Evolutionary conservation across 2,113 vertebrate genomes (phyloP).

Genomic region (Pollimyrus isidori): DNA sequence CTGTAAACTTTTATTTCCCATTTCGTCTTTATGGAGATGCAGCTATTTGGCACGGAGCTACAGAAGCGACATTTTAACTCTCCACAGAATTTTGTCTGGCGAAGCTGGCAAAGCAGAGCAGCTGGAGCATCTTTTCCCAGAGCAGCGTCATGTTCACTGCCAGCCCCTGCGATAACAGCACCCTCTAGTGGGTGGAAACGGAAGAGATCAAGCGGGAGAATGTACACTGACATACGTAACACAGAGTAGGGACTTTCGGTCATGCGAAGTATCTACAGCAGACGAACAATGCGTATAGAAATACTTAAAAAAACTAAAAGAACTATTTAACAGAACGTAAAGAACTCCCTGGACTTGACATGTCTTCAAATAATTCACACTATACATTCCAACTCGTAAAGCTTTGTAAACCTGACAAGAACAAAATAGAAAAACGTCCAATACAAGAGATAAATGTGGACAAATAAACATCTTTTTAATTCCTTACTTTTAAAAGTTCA

Average conservation of each 20-base stretch:
- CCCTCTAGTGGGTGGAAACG: not conserved
- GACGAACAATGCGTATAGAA: not conserved
- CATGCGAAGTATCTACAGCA: not conserved
- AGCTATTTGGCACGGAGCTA: not conserved
- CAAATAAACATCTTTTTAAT: not conserved
- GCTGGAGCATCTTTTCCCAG: not conserved
- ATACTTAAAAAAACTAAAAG: not conserved
- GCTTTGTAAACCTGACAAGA: not conserved
- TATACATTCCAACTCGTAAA: not conserved
- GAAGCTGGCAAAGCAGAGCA: not conserved
- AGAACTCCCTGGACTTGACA: not conserved
- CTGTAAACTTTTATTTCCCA: not conserved
- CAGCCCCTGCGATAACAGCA: not conserved
- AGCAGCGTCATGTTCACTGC: not conserved
- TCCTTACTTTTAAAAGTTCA: not conserved
- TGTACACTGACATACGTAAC: not conserved
- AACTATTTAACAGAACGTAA: not conserved
- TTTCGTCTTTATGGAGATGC: not conserved
- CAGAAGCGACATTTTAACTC: not conserved
- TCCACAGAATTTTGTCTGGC: not conserved
- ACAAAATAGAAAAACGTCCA: not conserved
- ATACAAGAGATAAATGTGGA: not conserved
- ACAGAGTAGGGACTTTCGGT: not conserved
- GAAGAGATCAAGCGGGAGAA: not conserved
- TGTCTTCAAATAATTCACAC: not conserved